Base-by-base conservation (phyloP, 2,888 invertebrate species). In the Hofmannophila pseudospretella region DNA sequence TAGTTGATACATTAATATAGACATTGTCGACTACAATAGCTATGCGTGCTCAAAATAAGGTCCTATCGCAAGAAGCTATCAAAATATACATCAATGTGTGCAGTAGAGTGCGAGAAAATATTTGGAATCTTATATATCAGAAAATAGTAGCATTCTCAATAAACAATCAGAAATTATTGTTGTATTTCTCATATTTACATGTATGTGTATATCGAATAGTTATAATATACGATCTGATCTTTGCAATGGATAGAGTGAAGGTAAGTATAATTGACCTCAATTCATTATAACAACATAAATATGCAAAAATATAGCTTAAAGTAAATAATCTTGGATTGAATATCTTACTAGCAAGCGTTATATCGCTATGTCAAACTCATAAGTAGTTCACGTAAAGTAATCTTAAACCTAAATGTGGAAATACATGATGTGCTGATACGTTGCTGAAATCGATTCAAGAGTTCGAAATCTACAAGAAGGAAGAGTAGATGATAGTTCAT, bases 381-480 rank as follows among this genome's bases (percentile, higher is more conserved):
- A 49, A 47, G 41, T 51, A 49, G 46, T 43, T 33, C n/a, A 26
- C 19, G 19, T 23, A 23, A 60, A 52, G 44, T 47, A 54, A 60
- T 44, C 44, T 58, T 55, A 59, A 48, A 55, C 46, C 51, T 53
- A 54, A 54, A 56, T 28, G 55, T 62, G 59, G 49, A 75, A 78
- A 81, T 79, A 82, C 81, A 84, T 82, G 82, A 84, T 84, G 82
- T 81, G 81, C 82, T 74, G 79, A 72, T 70, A 54, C 47, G 55
- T 38, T 64, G 63, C 52, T 64, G 50, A 54, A 49, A 46, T 51
- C 50, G 52, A 56, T 45, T 52, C 49, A 55, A 27, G 54, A 60
- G 54, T 54, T 47, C 42, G 51, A 51, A 54, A 45, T 55, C 56
- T 62, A 67, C 50, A 37, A 68, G 64, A 67, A 58, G 55, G 51